A percentile compares a stretch with the other conserved stretches of the same genome.
Conservation (phyloP, 2,888 invertebrate genomes). For the Oxystoma pomonae region DNA sequence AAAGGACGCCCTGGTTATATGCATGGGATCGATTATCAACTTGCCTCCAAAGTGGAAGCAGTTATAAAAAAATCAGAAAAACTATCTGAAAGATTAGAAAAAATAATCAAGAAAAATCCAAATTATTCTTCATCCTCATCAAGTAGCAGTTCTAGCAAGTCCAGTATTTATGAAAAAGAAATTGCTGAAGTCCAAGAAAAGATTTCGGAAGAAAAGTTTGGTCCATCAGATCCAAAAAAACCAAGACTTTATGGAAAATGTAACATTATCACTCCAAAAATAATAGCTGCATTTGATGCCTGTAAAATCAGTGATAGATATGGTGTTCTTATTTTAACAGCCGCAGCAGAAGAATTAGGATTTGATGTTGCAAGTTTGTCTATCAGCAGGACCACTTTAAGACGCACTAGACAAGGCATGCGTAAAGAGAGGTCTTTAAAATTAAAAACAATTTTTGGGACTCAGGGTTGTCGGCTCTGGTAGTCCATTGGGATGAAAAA, state of each 20-base stretch:
- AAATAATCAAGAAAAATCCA: neutral
- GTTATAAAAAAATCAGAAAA: neutral
- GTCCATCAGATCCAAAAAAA: neutral
- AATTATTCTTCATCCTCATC: neutral
- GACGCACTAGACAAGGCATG: neutral
- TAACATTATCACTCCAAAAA: neutral
- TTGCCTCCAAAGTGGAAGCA: neutral
- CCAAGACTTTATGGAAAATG: neutral
- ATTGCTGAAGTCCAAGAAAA: neutral
- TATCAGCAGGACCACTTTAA: neutral
- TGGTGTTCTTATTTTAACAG: neutral
- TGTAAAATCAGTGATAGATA: neutral
- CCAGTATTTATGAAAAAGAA: too few species aligned
- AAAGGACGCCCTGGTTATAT: neutral
- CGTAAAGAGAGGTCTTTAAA: neutral
- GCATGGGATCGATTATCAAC: neutral
- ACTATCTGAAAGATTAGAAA: neutral
- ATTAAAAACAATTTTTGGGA: neutral
- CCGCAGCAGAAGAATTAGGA: neutral
- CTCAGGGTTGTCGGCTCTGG: neutral
- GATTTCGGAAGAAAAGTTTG: neutral
- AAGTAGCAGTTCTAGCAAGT: too few species aligned
- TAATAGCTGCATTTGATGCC: neutral
- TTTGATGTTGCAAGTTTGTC: neutral
- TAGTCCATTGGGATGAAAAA: neutral